A percentile compares a stretch with the other conserved stretches of the same genome.
phyloP scores from a whole-genome alignment of 2,113 vertebrate genomes.

The Bettongia penicillata region DNA sequence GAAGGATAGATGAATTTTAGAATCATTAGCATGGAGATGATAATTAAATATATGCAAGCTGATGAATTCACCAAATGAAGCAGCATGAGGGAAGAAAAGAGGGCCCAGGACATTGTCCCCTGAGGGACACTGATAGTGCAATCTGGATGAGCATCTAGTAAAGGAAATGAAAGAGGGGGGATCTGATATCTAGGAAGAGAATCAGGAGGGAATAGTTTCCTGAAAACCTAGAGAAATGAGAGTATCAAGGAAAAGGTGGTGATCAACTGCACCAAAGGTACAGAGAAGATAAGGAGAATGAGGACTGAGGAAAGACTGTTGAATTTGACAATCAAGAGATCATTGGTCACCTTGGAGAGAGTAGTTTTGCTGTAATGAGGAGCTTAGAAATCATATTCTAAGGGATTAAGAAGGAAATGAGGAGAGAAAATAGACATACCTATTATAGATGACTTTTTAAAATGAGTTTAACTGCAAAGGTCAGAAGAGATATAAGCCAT shows the following conservation, averaged over 20 bases:
- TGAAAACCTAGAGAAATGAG: not conserved
- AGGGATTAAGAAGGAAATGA: not conserved
- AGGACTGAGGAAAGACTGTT: not conserved
- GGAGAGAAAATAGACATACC: not conserved
- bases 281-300: not conserved
- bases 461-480: not conserved
- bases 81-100: not conserved
- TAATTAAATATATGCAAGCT: not conserved
- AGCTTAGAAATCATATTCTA: not conserved
- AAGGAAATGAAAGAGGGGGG: not conserved
- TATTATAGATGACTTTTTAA: not conserved
- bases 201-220: not conserved
- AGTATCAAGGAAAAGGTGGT: not conserved
- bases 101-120: not conserved
- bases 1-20: not conserved
- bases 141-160: not conserved
- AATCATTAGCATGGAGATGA: not conserved
- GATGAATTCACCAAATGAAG: not conserved
- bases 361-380: not conserved
- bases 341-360: not conserved
- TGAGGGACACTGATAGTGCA: not conserved
- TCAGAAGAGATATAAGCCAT: not conserved
- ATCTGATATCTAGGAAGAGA: not conserved
- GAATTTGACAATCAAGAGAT: not conserved
- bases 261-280: not conserved